A percentile compares a stretch with the other conserved stretches of the same genome.
phyloP scores from a whole-genome alignment of 2,888 invertebrate species.

The Amphipyra tragopoginis region DNA sequence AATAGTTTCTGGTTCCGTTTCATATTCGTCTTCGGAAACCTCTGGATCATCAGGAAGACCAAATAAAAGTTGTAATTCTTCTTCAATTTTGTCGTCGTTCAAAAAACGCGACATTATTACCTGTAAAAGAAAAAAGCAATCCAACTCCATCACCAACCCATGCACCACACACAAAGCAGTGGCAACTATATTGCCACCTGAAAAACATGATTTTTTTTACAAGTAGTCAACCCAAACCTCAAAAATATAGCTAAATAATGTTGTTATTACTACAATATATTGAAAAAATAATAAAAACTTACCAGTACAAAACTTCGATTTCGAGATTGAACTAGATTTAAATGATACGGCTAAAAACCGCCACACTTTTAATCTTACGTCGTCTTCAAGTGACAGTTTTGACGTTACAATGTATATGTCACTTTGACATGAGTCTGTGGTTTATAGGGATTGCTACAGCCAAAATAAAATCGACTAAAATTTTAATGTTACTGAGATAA shows the following conservation, averaged over 20 bases:
- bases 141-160: slow-evolving; percentile 17
- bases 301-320: slow-evolving; percentile 8
- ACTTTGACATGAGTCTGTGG: slow-evolving; percentile 8
- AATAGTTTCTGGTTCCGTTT: slow-evolving; percentile 15
- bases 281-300: slow-evolving; percentile 15
- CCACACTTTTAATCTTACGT: slow-evolving; percentile 8
- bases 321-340: slow-evolving; percentile 14
- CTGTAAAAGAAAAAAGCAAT: slow-evolving; percentile 12
- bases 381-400: slow-evolving; percentile 17
- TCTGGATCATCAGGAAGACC: slow-evolving; percentile 18
- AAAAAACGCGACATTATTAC: slow-evolving; percentile 10
- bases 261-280: slow-evolving; percentile 7
- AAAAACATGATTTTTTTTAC: slow-evolving; percentile 7
- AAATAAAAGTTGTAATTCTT: slow-evolving; percentile 3
- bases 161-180: slow-evolving; percentile 16
- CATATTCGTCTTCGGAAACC: slow-evolving; percentile 17
- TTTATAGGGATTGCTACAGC: slow-evolving; percentile 10
- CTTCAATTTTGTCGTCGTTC: slow-evolving; percentile 7
- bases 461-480: slow-evolving; percentile 5
- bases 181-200: slow-evolving; percentile 32
- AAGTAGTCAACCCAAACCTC: slow-evolving; percentile 5
- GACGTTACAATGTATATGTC: slow-evolving; percentile 15
- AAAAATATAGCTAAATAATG: slow-evolving; percentile 9
- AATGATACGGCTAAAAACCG: too few species aligned
- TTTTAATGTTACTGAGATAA: slow-evolving; percentile 7